Conservation (phyloP, 2,888 invertebrate species). For the Ecliptopera silaceata region DNA sequence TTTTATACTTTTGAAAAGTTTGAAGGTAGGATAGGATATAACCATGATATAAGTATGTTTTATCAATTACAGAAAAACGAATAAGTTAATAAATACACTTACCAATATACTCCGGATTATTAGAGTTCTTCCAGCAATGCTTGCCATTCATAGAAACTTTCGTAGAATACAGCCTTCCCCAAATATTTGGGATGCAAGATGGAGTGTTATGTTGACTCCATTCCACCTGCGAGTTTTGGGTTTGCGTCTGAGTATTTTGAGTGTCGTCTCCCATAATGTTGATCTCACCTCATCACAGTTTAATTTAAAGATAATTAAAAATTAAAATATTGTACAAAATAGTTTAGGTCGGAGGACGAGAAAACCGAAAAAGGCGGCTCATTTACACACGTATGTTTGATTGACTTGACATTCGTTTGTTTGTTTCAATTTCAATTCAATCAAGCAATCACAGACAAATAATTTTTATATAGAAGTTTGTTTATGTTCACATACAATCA, state of each 20-base stretch:
- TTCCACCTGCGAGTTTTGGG: conserved; percentile 73
- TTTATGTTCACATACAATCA: no score
- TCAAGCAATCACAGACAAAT: no score
- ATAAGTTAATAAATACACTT: conserved; percentile 36
- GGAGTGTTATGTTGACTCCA: conserved; percentile 74
- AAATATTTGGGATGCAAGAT: conserved; percentile 66
- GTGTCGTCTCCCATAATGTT: conserved; percentile 63
- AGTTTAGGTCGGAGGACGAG: neutral
- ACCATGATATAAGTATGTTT: neutral
- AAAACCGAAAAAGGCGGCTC: neutral
- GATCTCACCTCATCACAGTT: conserved; percentile 10
- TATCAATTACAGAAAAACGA: neutral
- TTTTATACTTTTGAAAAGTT: conserved; percentile 1
- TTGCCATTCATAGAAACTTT: conserved; percentile 57
- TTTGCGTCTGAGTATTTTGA: conserved; percentile 74
- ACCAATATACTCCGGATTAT: conserved; percentile 69
- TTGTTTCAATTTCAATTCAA: no score
- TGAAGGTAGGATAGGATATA: conserved; percentile 24
- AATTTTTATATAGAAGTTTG: no score
- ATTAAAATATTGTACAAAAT: neutral
- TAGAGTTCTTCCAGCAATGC: conserved; percentile 60
- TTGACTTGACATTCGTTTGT: no score
- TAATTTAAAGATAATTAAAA: neutral
- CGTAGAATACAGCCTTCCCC: conserved; percentile 80
- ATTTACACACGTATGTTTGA: no score